Percentiles rank a stretch among this genome's conserved stretches.
phyloP scores from a whole-genome alignment of 2,888 invertebrate genomes.

The Morpho deidamia region DNA sequence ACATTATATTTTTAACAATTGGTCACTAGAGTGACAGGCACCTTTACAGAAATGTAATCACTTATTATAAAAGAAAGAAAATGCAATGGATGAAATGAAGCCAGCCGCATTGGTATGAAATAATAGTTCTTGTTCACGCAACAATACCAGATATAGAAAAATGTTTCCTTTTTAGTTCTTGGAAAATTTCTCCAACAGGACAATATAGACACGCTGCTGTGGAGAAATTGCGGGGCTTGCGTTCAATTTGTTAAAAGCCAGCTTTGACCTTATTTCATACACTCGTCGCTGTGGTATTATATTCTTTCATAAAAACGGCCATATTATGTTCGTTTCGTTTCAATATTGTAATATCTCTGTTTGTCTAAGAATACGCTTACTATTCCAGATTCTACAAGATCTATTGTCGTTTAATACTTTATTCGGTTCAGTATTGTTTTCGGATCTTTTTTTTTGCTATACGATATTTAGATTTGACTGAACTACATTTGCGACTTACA shows the following conservation, averaged over 20 bases:
- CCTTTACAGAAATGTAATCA: not conserved
- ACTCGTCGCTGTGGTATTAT: conserved; percentile 14
- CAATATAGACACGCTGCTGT: conserved; percentile 9
- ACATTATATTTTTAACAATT: too few relatives aligned
- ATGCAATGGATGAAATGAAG: conserved; percentile 9
- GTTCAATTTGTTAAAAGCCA: conserved; percentile 49
- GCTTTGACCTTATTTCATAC: conserved; percentile 44
- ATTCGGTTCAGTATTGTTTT: too few relatives aligned
- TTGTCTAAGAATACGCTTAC: conserved; percentile 1
- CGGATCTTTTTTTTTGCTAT: too few relatives aligned
- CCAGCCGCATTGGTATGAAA: conserved; percentile 9
- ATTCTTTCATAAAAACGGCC: conserved; percentile 5
- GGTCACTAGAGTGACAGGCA: not conserved
- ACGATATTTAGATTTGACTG: too few relatives aligned
- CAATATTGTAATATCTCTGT: conserved; percentile 7
- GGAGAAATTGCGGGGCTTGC: conserved; percentile 29
- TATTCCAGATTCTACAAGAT: not conserved
- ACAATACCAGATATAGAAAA: conserved; percentile 10
- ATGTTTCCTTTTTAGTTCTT: conserved; percentile 12
- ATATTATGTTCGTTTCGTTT: conserved; percentile 5
- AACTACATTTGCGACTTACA: too few relatives aligned
- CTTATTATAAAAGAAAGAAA: conserved; percentile 6
- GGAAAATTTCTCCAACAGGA: conserved; percentile 11
- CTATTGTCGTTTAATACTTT: not conserved
- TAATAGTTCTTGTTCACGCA: conserved; percentile 11